These are phyloP conservation scores for Chionomys nivalis DNA, from an alignment of 2,113 vertebrate species.

Conservation along the genomic window DNA sequence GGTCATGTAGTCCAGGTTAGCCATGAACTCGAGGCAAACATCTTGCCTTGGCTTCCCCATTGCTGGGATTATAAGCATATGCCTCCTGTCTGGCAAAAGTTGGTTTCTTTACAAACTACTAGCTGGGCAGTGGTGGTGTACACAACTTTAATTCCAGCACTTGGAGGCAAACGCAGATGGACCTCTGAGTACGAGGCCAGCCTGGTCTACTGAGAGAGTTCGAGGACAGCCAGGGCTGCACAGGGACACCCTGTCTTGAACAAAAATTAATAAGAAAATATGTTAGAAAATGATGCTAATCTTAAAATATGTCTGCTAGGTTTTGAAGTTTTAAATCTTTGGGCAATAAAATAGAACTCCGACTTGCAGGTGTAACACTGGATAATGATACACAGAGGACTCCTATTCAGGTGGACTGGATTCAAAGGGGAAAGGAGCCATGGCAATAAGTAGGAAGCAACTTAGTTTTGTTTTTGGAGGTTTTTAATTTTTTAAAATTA, in stretches of 20 bases:
- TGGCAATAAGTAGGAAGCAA: conserved; percentile 91
- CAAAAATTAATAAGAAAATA: neutral
- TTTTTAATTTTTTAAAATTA: neutral
- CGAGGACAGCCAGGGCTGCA: neutral
- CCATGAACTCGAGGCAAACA: neutral
- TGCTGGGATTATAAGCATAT: neutral
- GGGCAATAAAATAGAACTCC: conserved; percentile 92
- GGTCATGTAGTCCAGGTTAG: neutral
- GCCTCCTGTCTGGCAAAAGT: neutral
- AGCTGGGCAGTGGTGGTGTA: neutral
- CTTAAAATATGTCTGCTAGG: conserved; percentile 91
- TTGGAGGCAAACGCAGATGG: neutral
- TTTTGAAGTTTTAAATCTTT: conserved; percentile 92
- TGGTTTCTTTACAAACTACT: neutral
- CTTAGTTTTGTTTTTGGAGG: conserved; percentile 88
- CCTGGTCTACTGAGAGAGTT: conserved; percentile 57
- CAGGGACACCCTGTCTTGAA: neutral
- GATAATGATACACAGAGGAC: conserved; percentile 87
- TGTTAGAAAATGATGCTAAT: conserved; percentile 89
- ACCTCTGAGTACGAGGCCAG: neutral
- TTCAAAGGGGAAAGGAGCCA: conserved; percentile 95
- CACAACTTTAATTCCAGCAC: neutral
- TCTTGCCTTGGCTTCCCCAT: neutral
- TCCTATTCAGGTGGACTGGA: conserved; percentile 94
- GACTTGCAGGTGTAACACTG: conserved; percentile 92